A percentile compares a stretch with the other conserved stretches of the same genome.
Conservation (phyloP, 2,113 vertebrate genomes). For the Bettongia penicillata region DNA sequence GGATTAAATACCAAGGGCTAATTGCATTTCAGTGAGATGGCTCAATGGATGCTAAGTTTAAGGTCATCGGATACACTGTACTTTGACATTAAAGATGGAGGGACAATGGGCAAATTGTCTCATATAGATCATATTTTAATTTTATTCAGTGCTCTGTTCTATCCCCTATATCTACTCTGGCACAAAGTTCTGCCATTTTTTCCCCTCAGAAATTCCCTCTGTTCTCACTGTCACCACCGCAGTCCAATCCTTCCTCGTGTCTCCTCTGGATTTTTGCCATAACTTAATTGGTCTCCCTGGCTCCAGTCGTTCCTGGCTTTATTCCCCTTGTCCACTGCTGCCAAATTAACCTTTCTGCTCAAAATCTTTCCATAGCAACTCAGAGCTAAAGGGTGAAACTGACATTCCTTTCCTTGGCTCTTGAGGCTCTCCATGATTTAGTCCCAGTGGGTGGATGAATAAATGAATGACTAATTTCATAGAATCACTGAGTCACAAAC, state of each 20-base stretch:
- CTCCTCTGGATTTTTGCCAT: neutral
- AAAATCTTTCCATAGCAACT: neutral
- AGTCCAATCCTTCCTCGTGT: neutral
- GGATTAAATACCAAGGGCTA: neutral
- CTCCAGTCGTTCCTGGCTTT: neutral
- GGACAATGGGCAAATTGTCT: neutral
- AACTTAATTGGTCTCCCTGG: neutral
- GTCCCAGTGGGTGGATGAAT: neutral
- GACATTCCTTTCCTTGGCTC: neutral
- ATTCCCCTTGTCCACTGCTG: neutral
- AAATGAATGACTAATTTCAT: neutral
- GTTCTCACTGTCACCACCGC: neutral
- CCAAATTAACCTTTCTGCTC: neutral
- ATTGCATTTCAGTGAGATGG: neutral
- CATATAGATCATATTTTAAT: neutral
- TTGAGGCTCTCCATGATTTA: neutral
- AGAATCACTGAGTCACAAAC: neutral
- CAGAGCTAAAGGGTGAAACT: neutral
- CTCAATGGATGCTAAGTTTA: neutral
- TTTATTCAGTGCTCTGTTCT: neutral
- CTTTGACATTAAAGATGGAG: neutral
- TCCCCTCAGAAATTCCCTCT: neutral
- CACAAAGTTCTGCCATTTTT: neutral
- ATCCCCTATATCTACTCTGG: neutral
- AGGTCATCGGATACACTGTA: neutral